A percentile compares a stretch with the other conserved stretches of the same genome.
phyloP scores from a whole-genome alignment of 2,888 invertebrate genomes.

The Lordiphosa fenestrarum region DNA sequence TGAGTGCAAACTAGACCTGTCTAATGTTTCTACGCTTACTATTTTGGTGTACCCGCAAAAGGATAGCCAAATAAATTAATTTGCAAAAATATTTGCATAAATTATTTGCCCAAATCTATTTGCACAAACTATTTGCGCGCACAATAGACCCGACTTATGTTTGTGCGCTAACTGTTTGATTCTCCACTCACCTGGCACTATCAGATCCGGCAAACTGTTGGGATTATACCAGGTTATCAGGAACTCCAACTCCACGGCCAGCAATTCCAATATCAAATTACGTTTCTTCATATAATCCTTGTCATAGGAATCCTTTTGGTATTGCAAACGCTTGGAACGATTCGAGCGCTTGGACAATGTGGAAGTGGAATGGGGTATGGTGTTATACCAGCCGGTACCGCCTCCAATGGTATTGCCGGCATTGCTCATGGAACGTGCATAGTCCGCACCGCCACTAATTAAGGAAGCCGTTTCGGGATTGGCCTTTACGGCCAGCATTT shows the following conservation, averaged over 20 bases:
- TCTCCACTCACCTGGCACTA: constrained; percentile 82
- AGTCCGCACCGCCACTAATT: constrained; percentile 80
- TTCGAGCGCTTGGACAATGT: constrained; percentile 89
- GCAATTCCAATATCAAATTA: constrained; percentile 93
- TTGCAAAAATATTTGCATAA: too few relatives aligned
- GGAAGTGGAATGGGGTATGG: constrained; percentile 89
- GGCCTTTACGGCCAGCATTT: constrained; percentile 77
- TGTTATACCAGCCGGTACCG: constrained; percentile 92
- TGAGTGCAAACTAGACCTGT: too few relatives aligned
- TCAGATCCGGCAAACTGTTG: constrained; percentile 87
- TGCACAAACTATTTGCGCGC: too few relatives aligned
- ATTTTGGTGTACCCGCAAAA: too few relatives aligned
- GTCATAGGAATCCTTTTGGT: constrained; percentile 89
- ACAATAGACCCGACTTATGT: too few relatives aligned
- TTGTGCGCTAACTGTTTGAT: too few relatives aligned
- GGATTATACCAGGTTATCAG: constrained; percentile 98
- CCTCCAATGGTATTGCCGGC: constrained; percentile 61
- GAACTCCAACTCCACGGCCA: constrained; percentile 97
- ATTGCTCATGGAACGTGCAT: constrained; percentile 82
- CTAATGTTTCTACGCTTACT: too few relatives aligned
- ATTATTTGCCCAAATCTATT: too few relatives aligned
- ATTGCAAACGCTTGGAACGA: constrained; percentile 85
- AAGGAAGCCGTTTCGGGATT: constrained; percentile 80
- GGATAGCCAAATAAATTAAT: too few relatives aligned
- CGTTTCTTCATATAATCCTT: constrained; percentile 97